Evolutionary conservation across 2,888 invertebrate species (phyloP).

Genomic region (Ectobius pallidus): DNA sequence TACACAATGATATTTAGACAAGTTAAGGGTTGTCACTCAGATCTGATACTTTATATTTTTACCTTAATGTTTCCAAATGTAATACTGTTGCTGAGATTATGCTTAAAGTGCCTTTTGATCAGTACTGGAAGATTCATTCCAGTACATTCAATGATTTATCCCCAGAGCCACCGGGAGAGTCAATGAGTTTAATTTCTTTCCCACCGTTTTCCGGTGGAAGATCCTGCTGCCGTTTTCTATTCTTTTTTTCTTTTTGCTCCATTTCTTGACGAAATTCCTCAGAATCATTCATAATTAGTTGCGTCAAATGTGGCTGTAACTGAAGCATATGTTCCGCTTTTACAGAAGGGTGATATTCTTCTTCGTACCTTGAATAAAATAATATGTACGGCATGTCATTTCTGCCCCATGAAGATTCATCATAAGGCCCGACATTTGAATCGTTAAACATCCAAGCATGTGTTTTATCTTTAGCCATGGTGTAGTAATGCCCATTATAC

Average conservation of each 20-base stretch:
- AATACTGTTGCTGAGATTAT: too few relatives aligned
- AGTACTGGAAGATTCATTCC: too few relatives aligned
- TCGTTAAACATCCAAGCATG: conserved; percentile 84
- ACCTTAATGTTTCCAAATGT: too few relatives aligned
- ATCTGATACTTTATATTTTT: too few relatives aligned
- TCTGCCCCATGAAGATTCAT: conserved; percentile 67
- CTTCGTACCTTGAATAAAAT: conserved; percentile 63
- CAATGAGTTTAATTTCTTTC: conserved; percentile 59
- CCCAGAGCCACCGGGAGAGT: conserved; percentile 61
- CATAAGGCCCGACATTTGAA: conserved; percentile 62
- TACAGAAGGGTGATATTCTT: conserved; percentile 48
- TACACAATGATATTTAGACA: too few relatives aligned
- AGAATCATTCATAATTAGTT: conserved; percentile 50
- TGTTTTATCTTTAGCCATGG: conserved; percentile 72
- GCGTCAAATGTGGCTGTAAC: conserved; percentile 50
- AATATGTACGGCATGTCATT: conserved; percentile 85
- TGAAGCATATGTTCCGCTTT: conserved; percentile 47
- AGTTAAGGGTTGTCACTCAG: too few relatives aligned
- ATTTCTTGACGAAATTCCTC: conserved; percentile 49
- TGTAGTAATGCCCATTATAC: conserved; percentile 89
- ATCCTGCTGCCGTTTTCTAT: conserved; percentile 42
- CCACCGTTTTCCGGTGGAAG: conserved; percentile 31
- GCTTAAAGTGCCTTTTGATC: too few relatives aligned
- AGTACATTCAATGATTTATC: too few relatives aligned
- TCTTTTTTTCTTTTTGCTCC: conserved; percentile 47